phyloP scores from a whole-genome alignment of 2,113 vertebrate genomes.

The Otis tarda region DNA sequence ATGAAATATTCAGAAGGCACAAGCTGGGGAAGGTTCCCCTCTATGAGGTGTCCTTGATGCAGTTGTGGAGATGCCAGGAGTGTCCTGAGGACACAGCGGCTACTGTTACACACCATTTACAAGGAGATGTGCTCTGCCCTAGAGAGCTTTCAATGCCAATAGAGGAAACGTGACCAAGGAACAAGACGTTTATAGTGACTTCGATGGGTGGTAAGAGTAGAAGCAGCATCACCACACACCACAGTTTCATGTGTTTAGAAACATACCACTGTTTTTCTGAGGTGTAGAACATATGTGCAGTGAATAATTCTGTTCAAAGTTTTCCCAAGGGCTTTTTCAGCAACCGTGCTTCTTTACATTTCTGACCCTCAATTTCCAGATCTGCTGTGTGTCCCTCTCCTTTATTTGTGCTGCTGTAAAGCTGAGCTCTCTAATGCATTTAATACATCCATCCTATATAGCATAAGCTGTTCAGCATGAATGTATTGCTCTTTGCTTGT shows the following conservation, averaged over 20 bases:
- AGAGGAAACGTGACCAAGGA: neutral
- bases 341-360: neutral
- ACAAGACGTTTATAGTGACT: neutral
- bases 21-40: neutral
- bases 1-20: neutral
- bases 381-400: neutral
- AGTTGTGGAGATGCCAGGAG: neutral
- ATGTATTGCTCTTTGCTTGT: neutral
- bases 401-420: neutral
- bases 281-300: neutral
- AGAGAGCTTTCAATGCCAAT: neutral
- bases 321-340: neutral
- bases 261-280: neutral
- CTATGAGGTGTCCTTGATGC: neutral
- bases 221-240: neutral
- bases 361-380: slow-evolving; percentile 7
- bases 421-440: neutral
- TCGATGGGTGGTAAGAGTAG: neutral
- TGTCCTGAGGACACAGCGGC: rapidly evolving
- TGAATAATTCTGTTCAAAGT: neutral
- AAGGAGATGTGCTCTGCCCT: neutral
- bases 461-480: neutral
- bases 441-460: neutral
- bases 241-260: neutral
- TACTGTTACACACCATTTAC: neutral